Base-by-base conservation (phyloP, 1,140 invertebrate species). In the Pogonomyrmex barbatus region DNA sequence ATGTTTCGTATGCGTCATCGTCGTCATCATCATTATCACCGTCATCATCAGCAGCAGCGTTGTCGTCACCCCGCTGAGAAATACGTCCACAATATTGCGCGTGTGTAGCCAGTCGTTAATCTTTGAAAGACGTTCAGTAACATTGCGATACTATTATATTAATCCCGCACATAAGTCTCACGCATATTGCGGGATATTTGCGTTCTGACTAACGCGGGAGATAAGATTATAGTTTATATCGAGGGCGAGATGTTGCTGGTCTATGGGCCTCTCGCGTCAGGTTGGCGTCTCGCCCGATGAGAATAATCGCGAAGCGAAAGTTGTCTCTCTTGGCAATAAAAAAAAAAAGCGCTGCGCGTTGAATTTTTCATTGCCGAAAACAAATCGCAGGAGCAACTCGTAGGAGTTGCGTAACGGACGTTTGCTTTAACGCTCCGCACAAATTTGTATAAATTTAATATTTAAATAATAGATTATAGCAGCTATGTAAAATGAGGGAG, bases 221-320 rank as follows among this genome's bases (percentile, higher is more conserved):
- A 90, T 90, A 90, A 90, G 89, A 90, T 90, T 90, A 67, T 87
- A 85, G 78, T 85, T 75, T 90, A 39, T 47, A 63, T 33, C 79
- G 71, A 76, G 56, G 54, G 6, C 76, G 30, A 73, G 71, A 75
- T 79, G 79, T 87, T 79, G 63, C 75, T 90, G 65, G 71, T 87
- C 85, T 83, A 89, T 82, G 79, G 39, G 54, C 67, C n/a, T 68
- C 54, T 68, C n/a, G 62, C 30, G 10, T 45, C 47, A 24, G 42
- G 3, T 30, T 58, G 24, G 70, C 24, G 24, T 24, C 24, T 24
- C 24, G 24, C 24, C 24, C 52, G 60, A 52, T 36, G 42, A 36
- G 39, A 45, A 17, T 78, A 82, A 84, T 9, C 14, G 12, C 54
- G 24, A 70, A 17, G 42, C 36, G 36, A 75, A 24, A 50, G 60